Conservation (phyloP, 2,888 invertebrate species). For the Seira musarum region DNA sequence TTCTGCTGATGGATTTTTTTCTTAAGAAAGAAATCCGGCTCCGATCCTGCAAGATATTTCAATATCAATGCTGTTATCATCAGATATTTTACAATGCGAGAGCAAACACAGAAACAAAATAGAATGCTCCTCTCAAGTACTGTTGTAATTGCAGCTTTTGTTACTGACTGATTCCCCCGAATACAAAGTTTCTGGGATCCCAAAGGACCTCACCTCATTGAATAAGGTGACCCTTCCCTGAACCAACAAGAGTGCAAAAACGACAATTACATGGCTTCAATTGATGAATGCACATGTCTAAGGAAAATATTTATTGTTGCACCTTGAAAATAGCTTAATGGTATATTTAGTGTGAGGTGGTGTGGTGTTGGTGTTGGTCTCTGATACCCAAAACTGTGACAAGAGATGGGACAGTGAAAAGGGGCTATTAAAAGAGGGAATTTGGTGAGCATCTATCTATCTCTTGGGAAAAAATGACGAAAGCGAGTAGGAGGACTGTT, state of each 20-base stretch:
- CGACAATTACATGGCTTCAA: background rate
- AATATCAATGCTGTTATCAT: background rate
- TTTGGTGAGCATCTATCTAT: background rate
- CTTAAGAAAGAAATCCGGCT: constrained; percentile 28
- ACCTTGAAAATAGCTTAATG: background rate
- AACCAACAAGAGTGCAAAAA: background rate
- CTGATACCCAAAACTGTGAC: too few species aligned
- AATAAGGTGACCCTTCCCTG: background rate
- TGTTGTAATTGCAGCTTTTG: constrained; percentile 28
- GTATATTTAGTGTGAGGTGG: background rate
- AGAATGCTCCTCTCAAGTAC: background rate
- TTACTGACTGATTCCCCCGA: constrained; percentile 1
- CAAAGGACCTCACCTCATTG: constrained; percentile 1
- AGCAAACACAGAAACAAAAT: constrained; percentile 1
- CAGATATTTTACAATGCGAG: constrained; percentile 1
- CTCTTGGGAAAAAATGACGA: constrained; percentile 10
- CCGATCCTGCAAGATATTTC: background rate
- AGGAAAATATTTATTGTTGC: background rate
- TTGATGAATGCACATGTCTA: background rate
- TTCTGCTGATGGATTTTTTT: background rate
- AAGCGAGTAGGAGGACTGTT: constrained; percentile 2
- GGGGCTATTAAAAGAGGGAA: background rate
- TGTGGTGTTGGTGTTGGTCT: too few species aligned
- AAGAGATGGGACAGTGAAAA: background rate
- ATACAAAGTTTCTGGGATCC: background rate